Evolutionary conservation across 2,797 vertebrate genomes (phyloP).

Genomic region (Brachymystax lenok): DNA sequence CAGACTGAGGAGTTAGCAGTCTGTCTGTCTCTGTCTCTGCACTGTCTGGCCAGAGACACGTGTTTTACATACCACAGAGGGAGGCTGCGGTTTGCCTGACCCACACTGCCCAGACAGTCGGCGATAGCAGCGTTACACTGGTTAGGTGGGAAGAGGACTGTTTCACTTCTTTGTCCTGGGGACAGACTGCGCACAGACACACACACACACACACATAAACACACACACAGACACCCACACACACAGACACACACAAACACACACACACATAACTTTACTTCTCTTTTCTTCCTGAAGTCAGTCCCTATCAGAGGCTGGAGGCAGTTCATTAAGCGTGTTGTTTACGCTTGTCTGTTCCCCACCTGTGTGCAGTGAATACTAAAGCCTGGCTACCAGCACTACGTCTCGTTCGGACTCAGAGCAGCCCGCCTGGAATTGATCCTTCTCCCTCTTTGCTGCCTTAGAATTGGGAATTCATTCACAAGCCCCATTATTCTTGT

Average conservation of each 20-base stretch:
- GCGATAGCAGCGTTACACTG: not conserved
- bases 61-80: not conserved
- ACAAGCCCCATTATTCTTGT: slow-evolving; percentile 3
- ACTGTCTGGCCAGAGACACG: not conserved
- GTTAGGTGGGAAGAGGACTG: not conserved
- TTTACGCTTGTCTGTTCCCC: slow-evolving; percentile 21
- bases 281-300: not conserved
- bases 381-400: slow-evolving; percentile 26
- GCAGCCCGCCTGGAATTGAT: not conserved
- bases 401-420: slow-evolving; percentile 5
- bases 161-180: not conserved
- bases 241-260: too few relatives aligned
- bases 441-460: slow-evolving; percentile 30
- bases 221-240: too few relatives aligned
- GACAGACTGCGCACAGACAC: not conserved
- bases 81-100: not conserved
- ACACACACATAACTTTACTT: not conserved
- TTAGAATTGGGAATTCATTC: not conserved
- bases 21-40: too few relatives aligned
- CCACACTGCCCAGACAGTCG: not conserved
- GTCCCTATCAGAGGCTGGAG: slow-evolving; percentile 51
- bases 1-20: not conserved
- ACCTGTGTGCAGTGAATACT: slow-evolving; percentile 44
- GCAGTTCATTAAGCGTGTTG: slow-evolving; percentile 60
- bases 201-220: not conserved